Conservation (phyloP, 2,888 invertebrate species). For the Hyalella azteca region DNA sequence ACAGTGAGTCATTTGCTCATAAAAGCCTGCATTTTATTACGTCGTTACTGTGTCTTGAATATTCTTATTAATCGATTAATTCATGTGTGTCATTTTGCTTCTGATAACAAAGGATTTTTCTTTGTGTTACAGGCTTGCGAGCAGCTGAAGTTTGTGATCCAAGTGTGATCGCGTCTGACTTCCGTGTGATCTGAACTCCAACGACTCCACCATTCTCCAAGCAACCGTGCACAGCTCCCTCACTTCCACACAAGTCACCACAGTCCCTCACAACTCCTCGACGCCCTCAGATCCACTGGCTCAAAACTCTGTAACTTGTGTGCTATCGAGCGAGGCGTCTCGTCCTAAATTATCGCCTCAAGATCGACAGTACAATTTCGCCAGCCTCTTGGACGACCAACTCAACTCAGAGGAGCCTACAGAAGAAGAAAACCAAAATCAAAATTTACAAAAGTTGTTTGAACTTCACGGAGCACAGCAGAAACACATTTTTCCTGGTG, state of each 20-base stretch:
- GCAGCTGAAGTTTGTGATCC: background rate
- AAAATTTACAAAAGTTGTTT: conserved; percentile 18
- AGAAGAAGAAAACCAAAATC: conserved; percentile 15
- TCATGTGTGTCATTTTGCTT: no score
- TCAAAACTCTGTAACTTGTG: background rate
- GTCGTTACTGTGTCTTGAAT: no score
- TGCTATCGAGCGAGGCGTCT: background rate
- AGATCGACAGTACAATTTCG: conserved; percentile 25
- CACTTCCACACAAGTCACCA: conserved; percentile 14
- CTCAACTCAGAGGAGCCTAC: background rate
- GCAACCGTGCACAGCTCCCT: background rate
- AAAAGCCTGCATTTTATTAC: no score
- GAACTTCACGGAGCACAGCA: background rate
- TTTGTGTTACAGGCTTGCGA: background rate
- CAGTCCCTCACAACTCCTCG: background rate
- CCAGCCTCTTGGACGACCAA: conserved; percentile 15
- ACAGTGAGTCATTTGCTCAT: no score
- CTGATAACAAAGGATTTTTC: no score
- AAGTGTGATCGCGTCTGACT: background rate
- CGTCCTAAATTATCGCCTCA: conserved; percentile 10
- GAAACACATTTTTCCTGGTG: background rate
- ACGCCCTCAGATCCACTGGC: background rate
- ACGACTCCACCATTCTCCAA: conserved; percentile 13
- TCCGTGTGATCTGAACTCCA: background rate
- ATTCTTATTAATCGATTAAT: no score